These are phyloP conservation scores for Tetranychus truncatus DNA, from an alignment of 2,888 invertebrate genomes.

Conservation along the genomic window DNA sequence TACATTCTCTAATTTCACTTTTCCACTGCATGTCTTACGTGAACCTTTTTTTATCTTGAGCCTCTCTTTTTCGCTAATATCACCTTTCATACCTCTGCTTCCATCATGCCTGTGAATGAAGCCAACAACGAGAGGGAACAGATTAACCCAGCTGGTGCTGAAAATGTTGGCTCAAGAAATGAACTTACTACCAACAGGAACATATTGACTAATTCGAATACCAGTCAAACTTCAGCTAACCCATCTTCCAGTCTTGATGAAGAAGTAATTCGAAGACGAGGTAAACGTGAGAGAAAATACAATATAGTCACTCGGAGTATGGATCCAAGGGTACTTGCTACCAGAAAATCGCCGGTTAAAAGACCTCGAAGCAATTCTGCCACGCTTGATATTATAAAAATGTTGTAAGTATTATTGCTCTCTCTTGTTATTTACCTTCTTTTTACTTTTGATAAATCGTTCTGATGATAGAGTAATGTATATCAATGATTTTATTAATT, in stretches of 20 bases:
- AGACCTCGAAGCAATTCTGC: not conserved
- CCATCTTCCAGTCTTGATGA: not conserved
- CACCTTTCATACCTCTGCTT: no score
- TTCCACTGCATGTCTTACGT: no score
- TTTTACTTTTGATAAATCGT: not conserved
- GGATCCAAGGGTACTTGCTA: not conserved
- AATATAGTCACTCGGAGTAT: not conserved
- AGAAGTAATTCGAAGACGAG: not conserved
- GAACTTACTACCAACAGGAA: not conserved
- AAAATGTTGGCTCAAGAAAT: not conserved
- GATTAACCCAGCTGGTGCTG: not conserved
- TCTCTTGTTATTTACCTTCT: not conserved
- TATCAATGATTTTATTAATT: not conserved
- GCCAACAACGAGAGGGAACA: not conserved
- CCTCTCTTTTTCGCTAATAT: no score
- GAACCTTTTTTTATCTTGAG: no score
- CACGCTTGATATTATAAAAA: not conserved
- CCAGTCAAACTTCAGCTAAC: not conserved
- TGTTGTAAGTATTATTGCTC: not conserved
- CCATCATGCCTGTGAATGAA: no score
- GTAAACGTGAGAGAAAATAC: not conserved
- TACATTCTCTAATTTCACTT: no score
- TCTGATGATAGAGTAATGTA: not conserved
- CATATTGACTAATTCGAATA: not conserved
- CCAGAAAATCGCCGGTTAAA: not conserved